Evolutionary conservation across 2,797 vertebrate species (phyloP), one percentile per base, ranked within the genome.

Genomic region (Aulostomus chinensis): DNA sequence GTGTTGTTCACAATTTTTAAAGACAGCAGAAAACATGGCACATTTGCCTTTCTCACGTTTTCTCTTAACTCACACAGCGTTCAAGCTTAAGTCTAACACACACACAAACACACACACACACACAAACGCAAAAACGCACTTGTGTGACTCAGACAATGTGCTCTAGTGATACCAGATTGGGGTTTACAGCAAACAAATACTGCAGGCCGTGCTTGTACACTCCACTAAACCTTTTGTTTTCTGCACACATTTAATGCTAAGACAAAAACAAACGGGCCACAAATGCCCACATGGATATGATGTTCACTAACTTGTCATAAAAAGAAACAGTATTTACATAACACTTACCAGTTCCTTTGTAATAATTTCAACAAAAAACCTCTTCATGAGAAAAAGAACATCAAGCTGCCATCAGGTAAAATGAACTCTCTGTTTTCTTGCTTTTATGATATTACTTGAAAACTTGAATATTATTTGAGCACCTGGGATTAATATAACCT

Each of bases 111-210:
- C 26, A 29, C 30, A 42, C 15, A 14, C 17, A 35, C 36, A 45
- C 28, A 46, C 32, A 48, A 21, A 58, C 13, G 16, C 40, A 43
- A 17, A 57, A n/a, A 53, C 58, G 66, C 48, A 55, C 33, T 58
- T n/a, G 67, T 48, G 46, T 73, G 76, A 78, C 46, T 83, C 75
- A 68, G 68, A 69, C 62, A 54, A 18, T 67, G 66, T 67, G 67
- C 62, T 78, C 59, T 76, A 68, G 56, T 58, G 53, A 63, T 54
- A 68, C 62, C 73, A 84, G 76, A 83, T 82, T 72, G 71, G 48
- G 13, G 36, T 35, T 76, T 57, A 70, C 52, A 56, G 68, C 65
- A 67, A 60, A 65, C 70, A 84, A 83, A 86, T 76, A 79, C 79
- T 84, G 79, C 73, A 76, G 69, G 72, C 57, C 54, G 12, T 73